Evolutionary conservation across 2,888 invertebrate genomes (phyloP).

Genomic region (Thera britannica): DNA sequence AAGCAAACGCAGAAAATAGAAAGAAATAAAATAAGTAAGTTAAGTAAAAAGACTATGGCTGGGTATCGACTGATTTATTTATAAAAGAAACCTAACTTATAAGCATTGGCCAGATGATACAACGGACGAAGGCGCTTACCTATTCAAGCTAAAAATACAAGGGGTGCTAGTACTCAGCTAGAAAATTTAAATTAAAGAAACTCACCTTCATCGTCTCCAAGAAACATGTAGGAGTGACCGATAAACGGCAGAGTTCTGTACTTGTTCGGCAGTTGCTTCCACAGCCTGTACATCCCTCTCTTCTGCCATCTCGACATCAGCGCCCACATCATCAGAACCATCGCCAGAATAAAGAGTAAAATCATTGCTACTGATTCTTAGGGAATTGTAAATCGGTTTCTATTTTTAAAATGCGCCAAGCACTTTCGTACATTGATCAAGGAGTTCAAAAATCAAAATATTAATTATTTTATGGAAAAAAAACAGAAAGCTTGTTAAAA

Average conservation of each 20-base stretch:
- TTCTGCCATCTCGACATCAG: constrained; percentile 12
- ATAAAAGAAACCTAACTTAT: no score
- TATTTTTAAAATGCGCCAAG: not conserved
- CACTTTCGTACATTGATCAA: not conserved
- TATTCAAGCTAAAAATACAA: no score
- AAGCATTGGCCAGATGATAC: no score
- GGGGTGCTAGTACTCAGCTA: no score
- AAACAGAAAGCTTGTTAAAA: not conserved
- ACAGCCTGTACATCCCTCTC: constrained; percentile 13
- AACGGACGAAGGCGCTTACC: no score
- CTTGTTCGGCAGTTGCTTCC: constrained; percentile 37
- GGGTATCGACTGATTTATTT: no score
- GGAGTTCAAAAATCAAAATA: not conserved
- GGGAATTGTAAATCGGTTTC: not conserved
- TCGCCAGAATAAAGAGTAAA: constrained; percentile 2
- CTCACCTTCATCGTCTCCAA: constrained; percentile 49
- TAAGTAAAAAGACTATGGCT: no score
- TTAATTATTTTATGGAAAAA: not conserved
- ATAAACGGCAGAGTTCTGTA: constrained; percentile 39
- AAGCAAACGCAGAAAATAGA: no score
- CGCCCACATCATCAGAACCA: constrained; percentile 5
- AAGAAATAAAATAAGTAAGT: no score
- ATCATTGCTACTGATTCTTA: not conserved
- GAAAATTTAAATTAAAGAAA: not conserved
- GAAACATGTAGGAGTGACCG: constrained; percentile 46